Percentiles rank a stretch among this genome's conserved stretches.
phyloP scores from a whole-genome alignment of 2,888 invertebrate genomes.

The Pristionchus maxplancki region DNA sequence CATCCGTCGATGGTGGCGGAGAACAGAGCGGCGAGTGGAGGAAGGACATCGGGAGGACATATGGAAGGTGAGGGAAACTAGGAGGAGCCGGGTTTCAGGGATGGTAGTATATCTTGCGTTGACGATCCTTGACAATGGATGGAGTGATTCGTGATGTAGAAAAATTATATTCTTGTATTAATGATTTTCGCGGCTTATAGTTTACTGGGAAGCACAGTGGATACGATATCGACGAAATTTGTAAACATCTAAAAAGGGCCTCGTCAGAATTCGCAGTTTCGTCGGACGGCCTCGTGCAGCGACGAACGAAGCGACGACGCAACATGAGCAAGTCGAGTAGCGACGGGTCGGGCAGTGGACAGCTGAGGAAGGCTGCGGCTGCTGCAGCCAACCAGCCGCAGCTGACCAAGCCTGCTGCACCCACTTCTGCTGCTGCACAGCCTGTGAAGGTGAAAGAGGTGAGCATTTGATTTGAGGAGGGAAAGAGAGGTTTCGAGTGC shows the following conservation, averaged over 20 bases:
- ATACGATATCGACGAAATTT: too few relatives aligned
- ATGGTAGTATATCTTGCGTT: too few relatives aligned
- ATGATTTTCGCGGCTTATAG: too few relatives aligned
- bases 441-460: background rate
- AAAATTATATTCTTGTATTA: too few relatives aligned
- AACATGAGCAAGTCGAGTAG: constrained; percentile 49
- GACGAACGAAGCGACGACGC: constrained; percentile 41
- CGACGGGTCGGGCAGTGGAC: constrained; percentile 45
- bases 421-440: background rate
- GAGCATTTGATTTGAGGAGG: too few relatives aligned
- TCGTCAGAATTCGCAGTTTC: constrained; percentile 8
- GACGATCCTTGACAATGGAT: too few relatives aligned
- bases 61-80: background rate
- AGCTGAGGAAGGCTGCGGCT: background rate
- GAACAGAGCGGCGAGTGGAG: background rate
- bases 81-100: background rate
- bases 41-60: background rate
- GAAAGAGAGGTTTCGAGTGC: too few relatives aligned
- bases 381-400: constrained; percentile 4
- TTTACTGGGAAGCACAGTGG: too few relatives aligned
- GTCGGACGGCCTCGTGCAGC: constrained; percentile 32
- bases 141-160: too few relatives aligned
- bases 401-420: background rate
- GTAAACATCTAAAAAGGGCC: too few relatives aligned
- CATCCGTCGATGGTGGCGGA: constrained; percentile 73